Conservation (phyloP, 2,888 invertebrate genomes). For the Drosophila neotestacea region DNA sequence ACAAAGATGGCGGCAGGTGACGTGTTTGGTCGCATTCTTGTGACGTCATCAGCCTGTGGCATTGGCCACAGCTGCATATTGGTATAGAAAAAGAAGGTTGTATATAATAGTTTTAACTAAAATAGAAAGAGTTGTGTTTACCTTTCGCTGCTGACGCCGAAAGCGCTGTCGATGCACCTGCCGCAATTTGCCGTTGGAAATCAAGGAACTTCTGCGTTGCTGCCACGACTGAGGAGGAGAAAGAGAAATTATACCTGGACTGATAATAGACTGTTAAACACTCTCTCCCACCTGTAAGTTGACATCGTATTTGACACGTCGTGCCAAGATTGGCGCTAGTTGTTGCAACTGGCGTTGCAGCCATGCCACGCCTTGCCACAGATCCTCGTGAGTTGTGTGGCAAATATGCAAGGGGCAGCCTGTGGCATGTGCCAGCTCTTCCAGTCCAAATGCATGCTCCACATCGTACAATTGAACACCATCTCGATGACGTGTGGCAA, state of each 20-base stretch:
- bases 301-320: conserved; percentile 72
- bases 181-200: conserved; percentile 63
- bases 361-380: conserved; percentile 59
- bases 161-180: conserved; percentile 71
- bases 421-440: conserved; percentile 68
- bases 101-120: background rate
- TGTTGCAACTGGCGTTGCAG: conserved; percentile 58
- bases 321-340: conserved; percentile 53
- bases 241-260: background rate
- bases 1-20: conserved; percentile 69
- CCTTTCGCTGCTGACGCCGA: conserved; percentile 56
- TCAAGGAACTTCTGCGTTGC: conserved; percentile 55
- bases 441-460: conserved; percentile 79
- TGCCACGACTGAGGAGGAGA: conserved; percentile 67
- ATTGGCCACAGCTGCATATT: conserved; percentile 62
- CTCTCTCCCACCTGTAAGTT: conserved; percentile 70
- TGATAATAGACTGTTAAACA: too few species aligned
- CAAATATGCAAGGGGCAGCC: conserved; percentile 69
- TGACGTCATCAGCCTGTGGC: conserved; percentile 17
- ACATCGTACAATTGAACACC: conserved; percentile 82
- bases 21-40: conserved; percentile 63
- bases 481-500: conserved; percentile 75
- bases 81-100: background rate
- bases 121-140: conserved; percentile 10
- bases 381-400: conserved; percentile 40